A percentile compares a stretch with the other conserved stretches of the same genome.
These are phyloP conservation scores for Mungos mungo DNA, from an alignment of 2,113 vertebrate species.

Conservation along the genomic window DNA sequence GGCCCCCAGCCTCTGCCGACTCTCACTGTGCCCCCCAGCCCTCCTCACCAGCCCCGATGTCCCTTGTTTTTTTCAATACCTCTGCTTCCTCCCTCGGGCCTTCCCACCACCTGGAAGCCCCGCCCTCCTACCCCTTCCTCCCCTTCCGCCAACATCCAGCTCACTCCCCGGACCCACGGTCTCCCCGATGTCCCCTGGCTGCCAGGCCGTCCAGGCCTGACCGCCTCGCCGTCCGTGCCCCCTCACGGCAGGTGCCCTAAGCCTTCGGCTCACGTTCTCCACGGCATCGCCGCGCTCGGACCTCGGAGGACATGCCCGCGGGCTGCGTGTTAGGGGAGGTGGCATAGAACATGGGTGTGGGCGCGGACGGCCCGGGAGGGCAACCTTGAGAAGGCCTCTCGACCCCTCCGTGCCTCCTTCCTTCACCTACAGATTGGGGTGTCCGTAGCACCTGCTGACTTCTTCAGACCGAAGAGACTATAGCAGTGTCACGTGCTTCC, in stretches of 20 bases:
- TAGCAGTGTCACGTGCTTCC: background rate
- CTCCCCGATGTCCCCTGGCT: background rate
- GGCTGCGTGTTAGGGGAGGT: background rate
- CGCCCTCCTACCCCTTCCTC: background rate
- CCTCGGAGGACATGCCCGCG: fast-evolving
- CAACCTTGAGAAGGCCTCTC: fast-evolving
- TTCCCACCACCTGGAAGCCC: background rate
- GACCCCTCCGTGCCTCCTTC: background rate
- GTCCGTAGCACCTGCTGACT: background rate
- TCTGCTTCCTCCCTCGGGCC: background rate
- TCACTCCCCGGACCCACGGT: background rate
- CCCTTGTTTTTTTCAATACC: background rate
- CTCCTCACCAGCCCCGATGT: background rate
- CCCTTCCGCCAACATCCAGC: background rate
- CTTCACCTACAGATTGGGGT: background rate
- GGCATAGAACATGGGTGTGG: background rate
- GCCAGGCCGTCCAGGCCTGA: no score
- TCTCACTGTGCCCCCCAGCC: fast-evolving
- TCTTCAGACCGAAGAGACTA: background rate
- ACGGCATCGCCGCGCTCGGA: fast-evolving
- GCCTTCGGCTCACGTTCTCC: no score
- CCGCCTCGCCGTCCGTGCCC: background rate
- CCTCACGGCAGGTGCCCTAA: background rate
- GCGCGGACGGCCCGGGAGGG: background rate
- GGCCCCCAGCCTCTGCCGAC: background rate